Evolutionary conservation across 2,888 invertebrate species (phyloP), one percentile per base, ranked within the genome.

Genomic region (Hirtodrosophila cameraria): DNA sequence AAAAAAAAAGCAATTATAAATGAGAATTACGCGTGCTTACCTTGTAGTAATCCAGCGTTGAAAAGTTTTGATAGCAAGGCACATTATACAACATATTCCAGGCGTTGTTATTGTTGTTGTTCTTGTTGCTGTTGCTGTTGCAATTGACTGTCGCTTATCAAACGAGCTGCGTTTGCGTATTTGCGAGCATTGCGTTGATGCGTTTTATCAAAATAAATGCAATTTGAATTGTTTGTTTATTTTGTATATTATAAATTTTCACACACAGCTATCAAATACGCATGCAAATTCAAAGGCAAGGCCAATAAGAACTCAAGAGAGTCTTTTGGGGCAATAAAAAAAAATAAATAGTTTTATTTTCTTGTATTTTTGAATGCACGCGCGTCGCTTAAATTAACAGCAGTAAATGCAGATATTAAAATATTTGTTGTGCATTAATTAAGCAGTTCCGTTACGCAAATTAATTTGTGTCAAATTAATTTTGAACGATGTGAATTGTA

Each of bases 11-110:
- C 20, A 6, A 16, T 7, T 31, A 8, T 15, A 2, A 36, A 30
- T 27, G 7, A n/a, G 9, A 39, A 16, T 27, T 5, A n/a, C n/a
- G n/a, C 18, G 6, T 8, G 35, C 88, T 88, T 67, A 90, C 90
- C 90, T 90, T 90, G 86, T 89, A 90, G 88, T 90, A 90, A 90
- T 90, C 90, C 90, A 90, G 90, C 70, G 90, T 89, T 88, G 90
- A 88, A 87, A 89, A 90, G 74, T 90, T 90, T 84, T 90, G 90
- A 86, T 88, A 90, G 70, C 89, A 89, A 72, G 90, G 88, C 75
- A 90, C 90, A 90, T 90, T 90, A 89, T 90, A 90, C 89, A 90
- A 90, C 90, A 90, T 90, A 89, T 88, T 90, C 81, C 80, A 75
- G 70, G 63, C 61, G 85, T 82, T 75, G 70, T 69, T 70, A 48